Conservation (phyloP, 2,113 vertebrate species). For the Chauna torquata region DNA sequence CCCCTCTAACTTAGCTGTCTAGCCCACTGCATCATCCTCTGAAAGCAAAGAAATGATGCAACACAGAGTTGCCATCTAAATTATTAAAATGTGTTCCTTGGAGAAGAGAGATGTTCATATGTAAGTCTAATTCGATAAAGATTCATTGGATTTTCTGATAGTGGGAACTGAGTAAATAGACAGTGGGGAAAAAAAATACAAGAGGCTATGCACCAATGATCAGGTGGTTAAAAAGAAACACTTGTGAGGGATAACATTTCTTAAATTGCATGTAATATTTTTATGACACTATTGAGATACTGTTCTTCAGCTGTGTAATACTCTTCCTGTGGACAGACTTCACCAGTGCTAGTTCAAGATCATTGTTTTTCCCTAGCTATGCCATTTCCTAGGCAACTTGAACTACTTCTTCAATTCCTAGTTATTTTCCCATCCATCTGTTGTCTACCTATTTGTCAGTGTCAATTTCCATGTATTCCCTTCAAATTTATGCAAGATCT, state of each 20-base stretch:
- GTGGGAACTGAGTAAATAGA: slow-evolving; percentile 23
- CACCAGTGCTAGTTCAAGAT: neutral
- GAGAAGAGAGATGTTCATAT: neutral
- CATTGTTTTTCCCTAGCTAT: neutral
- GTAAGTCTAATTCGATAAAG: neutral
- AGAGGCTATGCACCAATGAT: neutral
- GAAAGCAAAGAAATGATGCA: slow-evolving; percentile 42
- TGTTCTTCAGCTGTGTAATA: neutral
- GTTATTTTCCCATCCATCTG: neutral
- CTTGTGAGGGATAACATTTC: neutral
- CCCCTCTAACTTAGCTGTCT: slow-evolving; percentile 5
- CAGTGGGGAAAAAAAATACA: neutral
- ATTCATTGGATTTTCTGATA: slow-evolving; percentile 42
- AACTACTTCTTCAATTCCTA: neutral
- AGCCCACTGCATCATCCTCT: neutral
- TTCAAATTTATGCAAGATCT: neutral
- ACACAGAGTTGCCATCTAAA: slow-evolving; percentile 22
- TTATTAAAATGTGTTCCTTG: slow-evolving; percentile 51
- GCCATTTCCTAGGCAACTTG: neutral
- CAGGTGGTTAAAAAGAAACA: neutral
- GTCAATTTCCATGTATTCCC: neutral
- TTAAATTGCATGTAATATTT: neutral
- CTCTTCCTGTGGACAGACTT: neutral
- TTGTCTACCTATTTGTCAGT: neutral
- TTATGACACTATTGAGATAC: neutral